Evolutionary conservation across 2,888 invertebrate genomes (phyloP).

Genomic region (Caenorhabditis sp.): DNA sequence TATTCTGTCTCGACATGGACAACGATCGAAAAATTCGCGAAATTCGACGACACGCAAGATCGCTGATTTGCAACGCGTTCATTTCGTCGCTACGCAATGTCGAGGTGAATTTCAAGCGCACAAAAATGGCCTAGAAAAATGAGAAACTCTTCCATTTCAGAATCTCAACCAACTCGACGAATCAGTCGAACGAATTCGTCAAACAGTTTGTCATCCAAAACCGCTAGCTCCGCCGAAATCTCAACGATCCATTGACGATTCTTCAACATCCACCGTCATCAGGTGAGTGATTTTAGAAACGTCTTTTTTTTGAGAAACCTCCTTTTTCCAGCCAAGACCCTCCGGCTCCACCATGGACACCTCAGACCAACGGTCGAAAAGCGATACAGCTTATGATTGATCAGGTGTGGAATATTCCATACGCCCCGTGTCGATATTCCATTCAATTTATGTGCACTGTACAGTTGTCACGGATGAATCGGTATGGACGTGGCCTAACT

Average conservation of each 20-base stretch:
- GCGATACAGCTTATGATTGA: neutral
- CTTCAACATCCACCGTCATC: neutral
- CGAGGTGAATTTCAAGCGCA: slow-evolving; percentile 8
- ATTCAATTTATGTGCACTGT: slow-evolving; percentile 37
- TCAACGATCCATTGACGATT: neutral
- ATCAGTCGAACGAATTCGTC: slow-evolving; percentile 15
- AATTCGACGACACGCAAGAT: slow-evolving; percentile 17
- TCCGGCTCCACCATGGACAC: neutral
- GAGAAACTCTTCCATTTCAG: neutral
- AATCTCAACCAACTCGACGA: slow-evolving; percentile 12
- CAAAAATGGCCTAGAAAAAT: too few species aligned
- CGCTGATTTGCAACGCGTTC: slow-evolving; percentile 27
- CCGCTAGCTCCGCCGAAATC: neutral
- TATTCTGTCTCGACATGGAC: neutral
- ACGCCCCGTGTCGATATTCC: slow-evolving; percentile 31
- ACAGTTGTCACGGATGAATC: neutral
- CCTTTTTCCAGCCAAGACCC: neutral
- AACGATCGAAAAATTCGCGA: slow-evolving; percentile 11
- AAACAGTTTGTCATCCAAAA: slow-evolving; percentile 9
- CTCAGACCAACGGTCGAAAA: neutral
- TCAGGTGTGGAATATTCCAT: slow-evolving; percentile 21
- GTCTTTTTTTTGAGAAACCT: too few species aligned
- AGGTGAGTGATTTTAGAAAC: neutral
- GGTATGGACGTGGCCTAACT: neutral
- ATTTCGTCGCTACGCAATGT: slow-evolving; percentile 24